phyloP scores from a whole-genome alignment of 2,888 invertebrate genomes.

The Allolobophora icterica region DNA sequence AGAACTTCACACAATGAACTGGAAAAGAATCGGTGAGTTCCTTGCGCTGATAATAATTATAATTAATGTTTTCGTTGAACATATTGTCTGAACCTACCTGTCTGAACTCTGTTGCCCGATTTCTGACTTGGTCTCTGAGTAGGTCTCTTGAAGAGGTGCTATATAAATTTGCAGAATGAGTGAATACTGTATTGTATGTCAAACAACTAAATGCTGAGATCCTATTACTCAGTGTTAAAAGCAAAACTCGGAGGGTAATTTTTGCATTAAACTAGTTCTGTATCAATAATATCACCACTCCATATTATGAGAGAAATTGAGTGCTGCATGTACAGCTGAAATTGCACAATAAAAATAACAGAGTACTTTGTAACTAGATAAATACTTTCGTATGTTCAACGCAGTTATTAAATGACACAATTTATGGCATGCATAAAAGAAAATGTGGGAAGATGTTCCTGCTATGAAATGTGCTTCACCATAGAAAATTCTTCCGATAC shows the following conservation, averaged over 20 bases:
- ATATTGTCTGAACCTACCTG: too few species aligned
- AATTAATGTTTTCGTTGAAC: background rate
- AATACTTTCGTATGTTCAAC: background rate
- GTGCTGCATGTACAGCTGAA: too few species aligned
- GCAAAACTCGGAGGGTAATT: background rate
- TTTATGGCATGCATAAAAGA: too few species aligned
- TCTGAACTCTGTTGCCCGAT: too few species aligned
- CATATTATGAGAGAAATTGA: background rate
- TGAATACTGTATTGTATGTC: background rate
- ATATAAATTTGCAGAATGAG: too few species aligned
- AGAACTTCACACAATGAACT: conserved; percentile 17
- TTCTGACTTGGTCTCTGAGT: too few species aligned
- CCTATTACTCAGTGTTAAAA: background rate
- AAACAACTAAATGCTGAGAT: background rate
- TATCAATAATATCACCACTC: background rate
- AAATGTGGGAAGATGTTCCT: background rate
- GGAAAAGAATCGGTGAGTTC: conserved; percentile 17
- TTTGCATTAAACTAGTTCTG: background rate
- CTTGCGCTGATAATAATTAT: background rate
- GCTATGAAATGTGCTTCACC: background rate
- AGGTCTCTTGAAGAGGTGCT: too few species aligned
- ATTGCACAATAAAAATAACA: background rate
- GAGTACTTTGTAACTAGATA: background rate
- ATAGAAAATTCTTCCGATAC: background rate
- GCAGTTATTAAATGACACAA: background rate